Base-by-base conservation (phyloP, 2,888 invertebrate genomes). In the Coleophora flavipennella region DNA sequence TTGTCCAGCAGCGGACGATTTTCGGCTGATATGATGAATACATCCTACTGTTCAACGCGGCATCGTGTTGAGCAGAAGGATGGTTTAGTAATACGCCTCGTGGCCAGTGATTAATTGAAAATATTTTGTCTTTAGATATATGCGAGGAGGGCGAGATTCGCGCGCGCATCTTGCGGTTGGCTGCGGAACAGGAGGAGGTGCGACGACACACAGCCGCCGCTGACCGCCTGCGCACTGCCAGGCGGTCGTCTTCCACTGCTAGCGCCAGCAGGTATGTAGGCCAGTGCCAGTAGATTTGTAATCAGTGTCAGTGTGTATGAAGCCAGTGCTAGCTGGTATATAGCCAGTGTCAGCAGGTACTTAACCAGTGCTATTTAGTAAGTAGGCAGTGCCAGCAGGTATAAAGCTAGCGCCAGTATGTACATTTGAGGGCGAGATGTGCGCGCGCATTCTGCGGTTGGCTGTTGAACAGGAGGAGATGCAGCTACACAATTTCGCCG, bases 131-230 rank as follows among this genome's bases (percentile, higher is more conserved):
- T 14, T 51, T 53, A 96, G 97, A 97, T 74, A 96, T 98, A 57
- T 97, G 97, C 70, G 97, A 98, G 73, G 97, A 98, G 78, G 92
- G 93, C 0, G 97, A 97, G 74, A 90, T 98, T 61, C 91, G 96
- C 48, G 95, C 93, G 55, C 90, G 96, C 49, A 95, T 98, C 51
- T 81, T 93, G 47, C 93, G 96, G 57, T 79, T 98, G 41, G 92
- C 92, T 62, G 93, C 91, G 8, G 97, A 98, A 62, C 95, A 97
- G 63, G 96, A 96, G 70, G 69, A 84, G 73, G 67, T 89, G 81
- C 56, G 90, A 68, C 64, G 90, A 57, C 55, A 89, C 84, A 60
- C 75, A 36, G 87, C 79, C 61, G 65, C 77, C 61, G 62, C 80
- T 59, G 76, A 83, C 77, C 49, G 81, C 0, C 55, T 76, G 49